Percentiles rank a stretch among this genome's conserved stretches.
Conservation (phyloP, 2,797 vertebrate genomes). For the Girardinus metallicus region DNA sequence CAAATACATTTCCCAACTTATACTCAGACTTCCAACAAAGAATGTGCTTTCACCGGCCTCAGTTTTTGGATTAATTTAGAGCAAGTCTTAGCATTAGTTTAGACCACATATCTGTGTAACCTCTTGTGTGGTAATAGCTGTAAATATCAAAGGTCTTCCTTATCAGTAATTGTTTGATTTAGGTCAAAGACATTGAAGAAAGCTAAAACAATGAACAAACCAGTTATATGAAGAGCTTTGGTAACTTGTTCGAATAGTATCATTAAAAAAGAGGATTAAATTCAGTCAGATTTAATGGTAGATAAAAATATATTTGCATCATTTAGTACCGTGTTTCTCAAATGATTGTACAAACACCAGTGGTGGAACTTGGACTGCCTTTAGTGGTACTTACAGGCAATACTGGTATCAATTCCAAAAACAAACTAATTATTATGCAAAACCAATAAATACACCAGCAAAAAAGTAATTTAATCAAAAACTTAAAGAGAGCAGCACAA, state of each 20-base stretch:
- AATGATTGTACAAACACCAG: background rate
- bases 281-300: background rate
- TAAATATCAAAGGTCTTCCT: slow-evolving; percentile 62
- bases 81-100: background rate
- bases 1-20: background rate
- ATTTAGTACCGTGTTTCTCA: background rate
- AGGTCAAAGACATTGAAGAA: slow-evolving; percentile 43
- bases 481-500: background rate
- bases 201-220: slow-evolving; percentile 7
- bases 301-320: background rate
- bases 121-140: slow-evolving; percentile 41
- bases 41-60: no score
- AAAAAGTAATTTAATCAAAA: background rate
- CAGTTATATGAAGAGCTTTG: background rate
- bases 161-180: slow-evolving; percentile 43
- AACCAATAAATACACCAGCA: background rate
- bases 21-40: background rate
- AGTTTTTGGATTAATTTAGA: slow-evolving; percentile 4
- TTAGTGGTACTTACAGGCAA: background rate
- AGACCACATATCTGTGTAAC: background rate
- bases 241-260: slow-evolving; percentile 8
- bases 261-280: background rate
- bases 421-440: background rate
- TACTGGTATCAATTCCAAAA: background rate
- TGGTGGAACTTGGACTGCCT: background rate